Conservation (phyloP, 2,113 vertebrate genomes). For the Alectura lathami region DNA sequence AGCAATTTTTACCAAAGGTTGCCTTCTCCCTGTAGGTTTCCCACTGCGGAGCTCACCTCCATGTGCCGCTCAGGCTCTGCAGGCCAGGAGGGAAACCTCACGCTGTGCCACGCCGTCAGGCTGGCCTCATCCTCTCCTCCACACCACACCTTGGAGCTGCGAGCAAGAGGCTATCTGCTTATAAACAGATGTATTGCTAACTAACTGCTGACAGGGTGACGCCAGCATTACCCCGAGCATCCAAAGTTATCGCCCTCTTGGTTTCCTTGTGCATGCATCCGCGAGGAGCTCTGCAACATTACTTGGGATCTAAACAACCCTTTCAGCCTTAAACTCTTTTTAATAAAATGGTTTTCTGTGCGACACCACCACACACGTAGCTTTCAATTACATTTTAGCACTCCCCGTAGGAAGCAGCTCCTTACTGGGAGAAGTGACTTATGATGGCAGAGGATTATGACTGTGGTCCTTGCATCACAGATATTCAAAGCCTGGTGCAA, state of each 20-base stretch:
- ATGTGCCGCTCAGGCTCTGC: background rate
- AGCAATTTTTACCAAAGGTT: background rate
- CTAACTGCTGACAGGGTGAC: background rate
- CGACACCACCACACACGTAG: background rate
- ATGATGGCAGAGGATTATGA: background rate
- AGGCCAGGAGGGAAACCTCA: background rate
- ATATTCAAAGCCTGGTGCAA: background rate
- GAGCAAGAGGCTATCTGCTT: too few species aligned
- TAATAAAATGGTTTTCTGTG: background rate
- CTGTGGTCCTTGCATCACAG: background rate
- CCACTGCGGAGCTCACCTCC: accelerated
- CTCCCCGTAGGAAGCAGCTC: slow-evolving; percentile 15
- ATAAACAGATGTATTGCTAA: too few species aligned
- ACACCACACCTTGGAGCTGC: accelerated
- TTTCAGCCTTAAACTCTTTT: background rate
- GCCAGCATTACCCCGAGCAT: accelerated
- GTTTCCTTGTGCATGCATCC: background rate
- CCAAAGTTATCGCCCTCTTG: background rate
- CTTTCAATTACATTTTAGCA: slow-evolving; percentile 32
- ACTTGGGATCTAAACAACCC: background rate
- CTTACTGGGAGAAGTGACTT: slow-evolving; percentile 22
- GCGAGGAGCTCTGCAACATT: background rate
- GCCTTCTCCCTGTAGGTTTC: background rate
- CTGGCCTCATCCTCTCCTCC: background rate
- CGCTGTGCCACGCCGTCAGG: accelerated